A percentile compares a stretch with the other conserved stretches of the same genome.
These are phyloP conservation scores for Cyanoliseus patagonus DNA, from an alignment of 2,113 vertebrate species.

Conservation along the genomic window DNA sequence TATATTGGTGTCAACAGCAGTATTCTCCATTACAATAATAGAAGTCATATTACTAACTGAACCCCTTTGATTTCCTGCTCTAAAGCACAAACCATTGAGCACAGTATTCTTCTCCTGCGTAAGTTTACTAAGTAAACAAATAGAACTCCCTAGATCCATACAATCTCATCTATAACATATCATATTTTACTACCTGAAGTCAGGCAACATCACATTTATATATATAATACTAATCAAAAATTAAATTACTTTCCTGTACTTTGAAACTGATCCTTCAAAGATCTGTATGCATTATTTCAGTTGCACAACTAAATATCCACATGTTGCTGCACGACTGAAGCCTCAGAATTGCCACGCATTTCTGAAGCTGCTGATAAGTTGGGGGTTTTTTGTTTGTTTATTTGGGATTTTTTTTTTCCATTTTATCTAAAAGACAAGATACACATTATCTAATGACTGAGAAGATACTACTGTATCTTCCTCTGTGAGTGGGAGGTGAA, in stretches of 20 bases:
- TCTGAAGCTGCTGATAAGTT: background rate
- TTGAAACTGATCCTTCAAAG: background rate
- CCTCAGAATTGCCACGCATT: background rate
- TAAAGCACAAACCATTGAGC: background rate
- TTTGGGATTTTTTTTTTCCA: background rate
- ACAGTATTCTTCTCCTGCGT: background rate
- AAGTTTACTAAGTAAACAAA: background rate
- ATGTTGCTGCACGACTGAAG: background rate
- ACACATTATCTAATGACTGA: background rate
- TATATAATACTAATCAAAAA: background rate
- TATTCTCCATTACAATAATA: background rate
- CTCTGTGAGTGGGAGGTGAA: background rate
- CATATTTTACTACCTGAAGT: background rate
- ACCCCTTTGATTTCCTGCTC: background rate
- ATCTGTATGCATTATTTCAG: background rate
- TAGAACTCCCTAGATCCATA: background rate
- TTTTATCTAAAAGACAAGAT: background rate
- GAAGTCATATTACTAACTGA: background rate
- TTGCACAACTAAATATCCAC: background rate
- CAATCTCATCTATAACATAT: background rate
- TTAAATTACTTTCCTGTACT: background rate
- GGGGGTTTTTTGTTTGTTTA: background rate
- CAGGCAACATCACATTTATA: background rate
- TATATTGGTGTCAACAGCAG: background rate
- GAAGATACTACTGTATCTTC: no score